A percentile compares a stretch with the other conserved stretches of the same genome.
Conservation (phyloP, 2,888 invertebrate genomes). For the Polylopha cassiicola region DNA sequence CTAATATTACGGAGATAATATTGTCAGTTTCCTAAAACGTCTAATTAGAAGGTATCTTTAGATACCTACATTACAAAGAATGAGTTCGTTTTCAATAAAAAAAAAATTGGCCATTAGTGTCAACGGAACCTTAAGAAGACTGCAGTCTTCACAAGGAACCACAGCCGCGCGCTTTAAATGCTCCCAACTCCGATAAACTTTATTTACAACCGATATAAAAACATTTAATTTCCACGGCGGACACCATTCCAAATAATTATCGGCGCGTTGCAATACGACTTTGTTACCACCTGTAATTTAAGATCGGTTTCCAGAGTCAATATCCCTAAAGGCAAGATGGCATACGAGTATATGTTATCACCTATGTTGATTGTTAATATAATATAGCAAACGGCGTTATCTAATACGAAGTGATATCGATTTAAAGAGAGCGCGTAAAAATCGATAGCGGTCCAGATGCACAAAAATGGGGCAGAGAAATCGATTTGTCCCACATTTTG, state of each 20-base stretch:
- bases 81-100: too few relatives aligned
- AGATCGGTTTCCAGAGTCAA: neutral
- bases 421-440: constrained; percentile 36
- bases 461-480: constrained; percentile 74
- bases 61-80: too few relatives aligned
- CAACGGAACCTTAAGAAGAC: too few relatives aligned
- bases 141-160: neutral
- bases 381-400: too few relatives aligned
- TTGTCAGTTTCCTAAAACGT: too few relatives aligned
- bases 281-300: constrained; percentile 47
- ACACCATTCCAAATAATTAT: constrained; percentile 62
- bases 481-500: constrained; percentile 77
- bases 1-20: too few relatives aligned
- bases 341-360: too few relatives aligned
- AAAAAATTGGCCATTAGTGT: too few relatives aligned
- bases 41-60: too few relatives aligned
- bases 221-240: constrained; percentile 50
- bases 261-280: constrained; percentile 52
- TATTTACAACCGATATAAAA: constrained; percentile 64
- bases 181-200: constrained; percentile 39
- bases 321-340: neutral
- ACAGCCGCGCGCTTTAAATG: neutral
- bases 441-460: constrained; percentile 76
- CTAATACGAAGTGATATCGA: constrained; percentile 31
- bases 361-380: too few relatives aligned